Conservation (phyloP, 1,140 invertebrate genomes). For the Glossosoma conforme region DNA sequence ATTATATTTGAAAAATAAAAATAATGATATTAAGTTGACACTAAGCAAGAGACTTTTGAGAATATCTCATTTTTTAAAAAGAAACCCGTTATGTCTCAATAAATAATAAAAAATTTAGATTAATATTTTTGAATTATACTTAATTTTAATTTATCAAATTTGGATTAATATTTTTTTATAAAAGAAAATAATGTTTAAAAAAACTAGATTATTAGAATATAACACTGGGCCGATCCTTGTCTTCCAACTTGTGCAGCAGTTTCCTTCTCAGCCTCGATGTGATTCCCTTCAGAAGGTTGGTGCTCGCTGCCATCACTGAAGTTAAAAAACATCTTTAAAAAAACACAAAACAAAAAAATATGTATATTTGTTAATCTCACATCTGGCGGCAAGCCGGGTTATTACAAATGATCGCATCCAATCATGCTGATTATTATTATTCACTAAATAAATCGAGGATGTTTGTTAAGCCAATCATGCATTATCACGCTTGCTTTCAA, state of each 20-base stretch:
- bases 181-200: background rate
- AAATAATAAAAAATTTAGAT: too few relatives aligned
- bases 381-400: constrained; percentile 13
- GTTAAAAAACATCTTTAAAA: constrained; percentile 18
- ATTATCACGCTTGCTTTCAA: constrained; percentile 42
- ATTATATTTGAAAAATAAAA: too few relatives aligned
- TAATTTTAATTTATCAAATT: too few relatives aligned
- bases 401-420: constrained; percentile 21
- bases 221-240: constrained; percentile 21
- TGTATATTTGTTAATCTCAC: constrained; percentile 19
- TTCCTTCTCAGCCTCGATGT: constrained; percentile 19
- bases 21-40: too few relatives aligned
- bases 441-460: constrained; percentile 24
- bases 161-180: too few relatives aligned
- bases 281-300: constrained; percentile 15
- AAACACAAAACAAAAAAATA: constrained; percentile 6
- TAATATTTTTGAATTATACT: too few relatives aligned
- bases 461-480: constrained; percentile 51
- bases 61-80: too few relatives aligned
- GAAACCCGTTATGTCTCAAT: too few relatives aligned
- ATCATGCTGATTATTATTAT: constrained; percentile 15
- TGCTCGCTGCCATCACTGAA: constrained; percentile 19
- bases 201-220: constrained; percentile 16
- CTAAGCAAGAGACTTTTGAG: too few relatives aligned
- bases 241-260: constrained; percentile 23